Evolutionary conservation across 2,113 vertebrate genomes (phyloP).

Genomic region (Leucopternis melanops): DNA sequence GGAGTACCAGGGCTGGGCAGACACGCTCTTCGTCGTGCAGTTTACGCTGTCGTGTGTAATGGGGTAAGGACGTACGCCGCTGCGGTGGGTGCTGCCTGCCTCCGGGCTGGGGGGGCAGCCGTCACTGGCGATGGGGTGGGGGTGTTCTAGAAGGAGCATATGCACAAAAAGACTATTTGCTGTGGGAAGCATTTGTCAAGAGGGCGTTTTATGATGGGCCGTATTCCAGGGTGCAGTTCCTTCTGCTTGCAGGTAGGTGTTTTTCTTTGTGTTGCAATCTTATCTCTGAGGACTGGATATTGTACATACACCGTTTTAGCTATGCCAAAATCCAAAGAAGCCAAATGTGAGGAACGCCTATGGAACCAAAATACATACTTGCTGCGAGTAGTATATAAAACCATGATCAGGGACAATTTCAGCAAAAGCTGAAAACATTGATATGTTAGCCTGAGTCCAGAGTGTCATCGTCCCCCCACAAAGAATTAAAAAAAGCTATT

Average conservation of each 20-base stretch:
- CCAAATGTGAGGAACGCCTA: background rate
- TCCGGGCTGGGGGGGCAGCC: background rate
- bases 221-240: background rate
- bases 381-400: background rate
- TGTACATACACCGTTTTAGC: background rate
- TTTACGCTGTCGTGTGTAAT: constrained; percentile 79
- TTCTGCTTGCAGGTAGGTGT: background rate
- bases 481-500: background rate
- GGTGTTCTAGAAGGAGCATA: rapidly evolving
- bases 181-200: background rate
- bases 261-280: background rate
- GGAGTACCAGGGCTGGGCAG: constrained; percentile 78
- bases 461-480: background rate
- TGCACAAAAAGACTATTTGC: background rate
- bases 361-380: background rate
- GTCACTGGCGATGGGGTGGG: background rate
- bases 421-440: background rate
- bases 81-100: background rate
- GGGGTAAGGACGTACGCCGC: constrained; percentile 66
- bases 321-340: background rate
- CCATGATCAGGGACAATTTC: background rate
- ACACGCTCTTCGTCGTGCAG: constrained; percentile 73
- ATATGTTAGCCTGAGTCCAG: background rate
- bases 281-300: background rate
- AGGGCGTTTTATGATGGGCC: background rate